Evolutionary conservation across 2,113 vertebrate genomes (phyloP).

Genomic region (Myrmecophaga tridactyla): DNA sequence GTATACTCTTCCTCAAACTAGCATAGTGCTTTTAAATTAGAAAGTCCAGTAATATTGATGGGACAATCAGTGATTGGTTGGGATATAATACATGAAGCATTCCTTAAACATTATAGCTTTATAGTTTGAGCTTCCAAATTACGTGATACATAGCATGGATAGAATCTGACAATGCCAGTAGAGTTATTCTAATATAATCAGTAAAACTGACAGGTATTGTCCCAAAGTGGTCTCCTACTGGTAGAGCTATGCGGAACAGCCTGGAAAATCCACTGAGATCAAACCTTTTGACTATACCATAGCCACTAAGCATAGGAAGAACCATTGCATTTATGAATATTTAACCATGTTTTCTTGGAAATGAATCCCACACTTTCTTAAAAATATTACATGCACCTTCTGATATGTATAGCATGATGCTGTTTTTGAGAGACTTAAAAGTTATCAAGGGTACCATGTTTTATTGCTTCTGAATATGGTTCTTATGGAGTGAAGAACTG

Average conservation of each 20-base stretch:
- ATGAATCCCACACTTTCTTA: neutral
- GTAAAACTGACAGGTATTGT: neutral
- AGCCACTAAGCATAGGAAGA: neutral
- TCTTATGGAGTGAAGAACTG: constrained; percentile 75
- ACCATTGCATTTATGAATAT: neutral
- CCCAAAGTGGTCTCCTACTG: neutral
- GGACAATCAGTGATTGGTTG: neutral
- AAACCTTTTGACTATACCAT: neutral
- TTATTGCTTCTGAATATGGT: constrained; percentile 70
- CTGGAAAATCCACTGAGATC: constrained; percentile 34
- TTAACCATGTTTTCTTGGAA: neutral
- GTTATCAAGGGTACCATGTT: constrained; percentile 78
- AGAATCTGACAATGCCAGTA: neutral
- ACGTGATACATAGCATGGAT: neutral
- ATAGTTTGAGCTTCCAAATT: too few relatives aligned
- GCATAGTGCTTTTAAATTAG: neutral
- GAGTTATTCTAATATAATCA: neutral
- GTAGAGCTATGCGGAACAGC: neutral
- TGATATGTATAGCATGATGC: neutral
- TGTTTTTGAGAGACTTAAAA: constrained; percentile 47
- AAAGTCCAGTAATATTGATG: neutral
- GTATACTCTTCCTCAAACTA: constrained; percentile 3
- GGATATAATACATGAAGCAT: neutral
- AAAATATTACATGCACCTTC: neutral
- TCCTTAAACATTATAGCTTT: neutral